phyloP scores from a whole-genome alignment of 2,113 vertebrate genomes.

The Catharus minimus region DNA sequence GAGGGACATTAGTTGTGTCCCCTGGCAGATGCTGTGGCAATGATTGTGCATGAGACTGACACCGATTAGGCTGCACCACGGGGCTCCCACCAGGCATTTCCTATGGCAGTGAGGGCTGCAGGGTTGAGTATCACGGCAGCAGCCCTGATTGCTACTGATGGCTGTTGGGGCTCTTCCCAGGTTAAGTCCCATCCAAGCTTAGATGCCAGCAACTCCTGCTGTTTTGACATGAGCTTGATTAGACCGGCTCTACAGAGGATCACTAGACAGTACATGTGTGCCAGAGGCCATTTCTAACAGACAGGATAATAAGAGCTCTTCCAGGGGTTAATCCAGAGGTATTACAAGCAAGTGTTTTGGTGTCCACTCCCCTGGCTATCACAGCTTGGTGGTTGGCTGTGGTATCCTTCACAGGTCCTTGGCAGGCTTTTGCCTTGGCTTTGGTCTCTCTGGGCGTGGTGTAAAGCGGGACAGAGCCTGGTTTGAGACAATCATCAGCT shows the following conservation, averaged over 20 bases:
- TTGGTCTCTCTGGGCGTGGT: accelerated
- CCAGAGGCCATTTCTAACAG: slow-evolving; percentile 32
- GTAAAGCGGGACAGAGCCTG: background rate
- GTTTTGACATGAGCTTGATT: slow-evolving; percentile 46
- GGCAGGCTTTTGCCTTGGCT: background rate
- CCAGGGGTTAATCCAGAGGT: background rate
- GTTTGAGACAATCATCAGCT: background rate
- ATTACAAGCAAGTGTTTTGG: background rate
- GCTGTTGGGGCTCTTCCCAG: slow-evolving; percentile 48
- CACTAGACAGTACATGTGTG: background rate
- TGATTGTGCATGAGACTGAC: background rate
- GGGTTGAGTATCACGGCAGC: background rate
- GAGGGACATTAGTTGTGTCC: background rate
- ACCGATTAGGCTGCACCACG: background rate
- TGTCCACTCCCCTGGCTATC: background rate
- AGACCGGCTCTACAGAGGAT: background rate
- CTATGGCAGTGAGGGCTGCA: background rate
- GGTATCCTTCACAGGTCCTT: background rate
- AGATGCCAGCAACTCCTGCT: slow-evolving; percentile 55
- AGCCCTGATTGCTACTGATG: background rate
- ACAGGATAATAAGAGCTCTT: background rate
- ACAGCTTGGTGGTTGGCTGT: background rate
- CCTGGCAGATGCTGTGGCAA: background rate
- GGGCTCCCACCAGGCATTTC: background rate
- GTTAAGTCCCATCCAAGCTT: background rate